phyloP scores from a whole-genome alignment of 1,140 invertebrate genomes.

The Drosophila guanche region DNA sequence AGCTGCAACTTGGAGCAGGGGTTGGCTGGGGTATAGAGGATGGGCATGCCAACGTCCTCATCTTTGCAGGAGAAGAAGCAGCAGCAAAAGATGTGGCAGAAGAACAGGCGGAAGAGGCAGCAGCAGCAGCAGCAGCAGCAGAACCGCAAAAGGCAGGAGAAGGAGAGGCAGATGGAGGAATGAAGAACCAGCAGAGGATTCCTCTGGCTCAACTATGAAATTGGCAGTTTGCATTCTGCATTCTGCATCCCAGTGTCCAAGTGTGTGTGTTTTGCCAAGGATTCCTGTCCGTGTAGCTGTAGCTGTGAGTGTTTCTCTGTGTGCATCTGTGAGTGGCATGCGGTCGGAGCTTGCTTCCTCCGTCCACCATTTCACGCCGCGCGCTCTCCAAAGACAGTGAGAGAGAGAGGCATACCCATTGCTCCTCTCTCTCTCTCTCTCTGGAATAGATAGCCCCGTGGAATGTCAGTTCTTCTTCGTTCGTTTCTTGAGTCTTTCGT shows the following conservation, averaged over 20 bases:
- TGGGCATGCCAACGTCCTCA: constrained; percentile 67
- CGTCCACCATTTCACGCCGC: constrained; percentile 56
- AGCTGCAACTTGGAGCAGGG: constrained; percentile 19
- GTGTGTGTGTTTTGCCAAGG: constrained; percentile 54
- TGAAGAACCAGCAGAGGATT: constrained; percentile 24
- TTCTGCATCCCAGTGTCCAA: constrained; percentile 55
- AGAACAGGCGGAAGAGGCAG: constrained; percentile 8
- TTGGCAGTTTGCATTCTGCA: constrained; percentile 74
- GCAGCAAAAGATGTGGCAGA: constrained; percentile 5
- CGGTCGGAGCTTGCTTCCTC: constrained; percentile 20
- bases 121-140: constrained; percentile 3
- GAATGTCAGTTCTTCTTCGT: constrained; percentile 38
- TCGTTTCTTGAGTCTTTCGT: constrained; percentile 71
- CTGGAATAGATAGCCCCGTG: constrained; percentile 34
- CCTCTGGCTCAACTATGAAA: constrained; percentile 68
- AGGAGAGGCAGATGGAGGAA: not conserved
- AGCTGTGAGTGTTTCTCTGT: constrained; percentile 24
- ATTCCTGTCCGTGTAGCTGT: constrained; percentile 49
- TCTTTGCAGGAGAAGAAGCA: constrained; percentile 19
- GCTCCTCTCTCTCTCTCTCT: not conserved
- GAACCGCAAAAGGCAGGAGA: not conserved
- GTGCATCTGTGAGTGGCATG: constrained; percentile 63
- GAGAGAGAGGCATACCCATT: constrained; percentile 20
- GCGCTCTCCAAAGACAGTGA: constrained; percentile 30
- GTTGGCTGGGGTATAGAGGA: constrained; percentile 14